phyloP scores from a whole-genome alignment of 1,140 invertebrate species.

The Dreissena rostriformis region DNA sequence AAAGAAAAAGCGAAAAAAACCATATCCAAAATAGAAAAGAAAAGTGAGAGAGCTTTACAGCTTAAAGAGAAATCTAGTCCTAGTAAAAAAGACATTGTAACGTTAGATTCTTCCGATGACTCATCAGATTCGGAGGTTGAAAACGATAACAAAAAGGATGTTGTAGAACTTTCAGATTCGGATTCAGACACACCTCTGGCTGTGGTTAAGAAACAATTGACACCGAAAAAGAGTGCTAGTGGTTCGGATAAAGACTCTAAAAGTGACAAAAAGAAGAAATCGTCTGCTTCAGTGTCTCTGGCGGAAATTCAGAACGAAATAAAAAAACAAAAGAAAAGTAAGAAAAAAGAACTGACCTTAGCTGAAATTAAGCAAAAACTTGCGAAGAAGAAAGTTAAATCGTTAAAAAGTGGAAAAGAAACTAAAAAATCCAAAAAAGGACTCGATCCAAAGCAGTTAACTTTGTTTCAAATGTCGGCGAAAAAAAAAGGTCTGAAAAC shows the following conservation, averaged over 20 bases:
- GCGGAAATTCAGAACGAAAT: slow-evolving; percentile 28
- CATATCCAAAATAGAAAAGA: slow-evolving; percentile 44
- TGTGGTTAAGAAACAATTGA: slow-evolving; percentile 34
- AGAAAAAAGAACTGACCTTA: slow-evolving; percentile 58
- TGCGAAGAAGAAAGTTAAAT: slow-evolving; percentile 59
- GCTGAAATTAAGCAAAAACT: slow-evolving; percentile 50
- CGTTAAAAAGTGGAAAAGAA: slow-evolving; percentile 52
- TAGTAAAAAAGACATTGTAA: slow-evolving; percentile 26
- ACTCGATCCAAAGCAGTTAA: slow-evolving; percentile 79
- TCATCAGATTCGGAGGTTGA: slow-evolving; percentile 30
- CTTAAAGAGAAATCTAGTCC: slow-evolving; percentile 29
- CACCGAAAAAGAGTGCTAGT: slow-evolving; percentile 38
- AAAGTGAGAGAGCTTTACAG: slow-evolving; percentile 34
- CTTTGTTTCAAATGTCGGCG: slow-evolving; percentile 77
- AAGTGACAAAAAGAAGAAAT: slow-evolving; percentile 55
- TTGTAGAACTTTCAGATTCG: slow-evolving; percentile 23
- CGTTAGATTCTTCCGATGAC: slow-evolving; percentile 35
- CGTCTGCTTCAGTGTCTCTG: slow-evolving; percentile 26
- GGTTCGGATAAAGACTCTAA: slow-evolving; percentile 7
- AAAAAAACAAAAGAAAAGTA: slow-evolving; percentile 58
- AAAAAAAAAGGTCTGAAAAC: slow-evolving; percentile 73
- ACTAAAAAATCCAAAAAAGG: slow-evolving; percentile 55
- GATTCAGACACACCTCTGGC: slow-evolving; percentile 48
- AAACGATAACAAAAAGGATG: not conserved
- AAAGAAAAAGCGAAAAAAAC: slow-evolving; percentile 63